These are phyloP conservation scores for Ricordea florida DNA, from an alignment of 92 coral and sea anemone genomes.

Conservation along the genomic window DNA sequence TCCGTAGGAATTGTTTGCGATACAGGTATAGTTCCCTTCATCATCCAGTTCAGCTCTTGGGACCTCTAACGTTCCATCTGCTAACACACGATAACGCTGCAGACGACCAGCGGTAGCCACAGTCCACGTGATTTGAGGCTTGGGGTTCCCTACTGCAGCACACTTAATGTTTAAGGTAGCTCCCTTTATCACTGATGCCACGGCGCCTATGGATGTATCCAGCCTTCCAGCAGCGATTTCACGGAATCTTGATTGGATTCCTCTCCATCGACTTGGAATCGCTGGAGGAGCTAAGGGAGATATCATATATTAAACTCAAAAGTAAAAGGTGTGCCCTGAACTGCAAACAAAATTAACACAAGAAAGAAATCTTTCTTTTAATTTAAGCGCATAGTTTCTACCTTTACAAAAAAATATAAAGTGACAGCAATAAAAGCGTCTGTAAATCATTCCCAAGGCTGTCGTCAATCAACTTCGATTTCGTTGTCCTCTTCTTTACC, in stretches of 20 bases:
- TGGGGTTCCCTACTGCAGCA: conserved; percentile 72
- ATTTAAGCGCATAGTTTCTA: no score
- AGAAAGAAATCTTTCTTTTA: no score
- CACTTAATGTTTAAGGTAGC: conserved; percentile 70
- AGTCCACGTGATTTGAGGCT: conserved; percentile 75
- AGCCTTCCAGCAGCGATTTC: not conserved
- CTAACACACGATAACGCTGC: conserved; percentile 7
- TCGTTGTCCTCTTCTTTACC: no score
- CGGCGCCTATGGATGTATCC: conserved; percentile 37
- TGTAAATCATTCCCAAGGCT: no score
- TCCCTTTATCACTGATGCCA: conserved; percentile 75
- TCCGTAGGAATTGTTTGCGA: conserved; percentile 73
- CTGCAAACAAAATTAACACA: no score
- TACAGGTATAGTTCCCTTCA: conserved; percentile 86
- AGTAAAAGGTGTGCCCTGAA: no score
- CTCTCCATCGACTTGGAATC: conserved; percentile 74
- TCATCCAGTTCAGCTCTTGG: conserved; percentile 66
- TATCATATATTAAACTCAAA: no score
- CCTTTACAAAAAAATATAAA: no score
- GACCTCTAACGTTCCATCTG: conserved; percentile 54
- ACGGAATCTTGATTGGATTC: conserved; percentile 35
- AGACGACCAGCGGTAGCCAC: conserved; percentile 29
- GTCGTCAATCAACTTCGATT: no score
- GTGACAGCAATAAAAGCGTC: no score
- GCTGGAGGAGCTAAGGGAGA: conserved; percentile 62